phyloP scores from a whole-genome alignment of 2,113 vertebrate species.

The Hylia prasina region DNA sequence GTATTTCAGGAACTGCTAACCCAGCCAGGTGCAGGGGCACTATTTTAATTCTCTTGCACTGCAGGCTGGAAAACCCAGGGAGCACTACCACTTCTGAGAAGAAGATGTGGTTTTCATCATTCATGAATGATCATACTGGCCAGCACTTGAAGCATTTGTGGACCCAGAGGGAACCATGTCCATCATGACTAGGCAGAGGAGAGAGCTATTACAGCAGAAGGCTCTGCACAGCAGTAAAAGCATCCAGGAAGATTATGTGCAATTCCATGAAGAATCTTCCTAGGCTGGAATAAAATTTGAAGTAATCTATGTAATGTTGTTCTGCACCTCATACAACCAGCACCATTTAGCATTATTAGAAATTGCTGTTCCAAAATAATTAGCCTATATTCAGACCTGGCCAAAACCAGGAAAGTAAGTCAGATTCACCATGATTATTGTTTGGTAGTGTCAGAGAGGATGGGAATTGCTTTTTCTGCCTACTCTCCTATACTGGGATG shows the following conservation, averaged over 20 bases:
- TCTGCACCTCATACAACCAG: neutral
- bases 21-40: neutral
- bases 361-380: neutral
- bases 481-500: neutral
- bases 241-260: neutral
- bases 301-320: neutral
- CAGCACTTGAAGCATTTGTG: neutral
- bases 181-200: neutral
- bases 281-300: conserved; percentile 22
- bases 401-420: neutral
- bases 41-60: neutral
- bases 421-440: neutral
- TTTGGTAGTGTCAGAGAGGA: neutral
- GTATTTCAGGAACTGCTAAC: neutral
- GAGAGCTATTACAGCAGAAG: neutral
- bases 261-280: neutral
- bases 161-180: neutral
- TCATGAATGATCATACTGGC: neutral
- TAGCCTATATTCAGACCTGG: neutral
- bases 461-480: neutral
- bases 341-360: conserved; percentile 3
- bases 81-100: neutral
- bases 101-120: neutral
- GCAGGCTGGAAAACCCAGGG: neutral
- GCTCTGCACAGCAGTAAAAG: neutral